These are phyloP conservation scores for Drosophila hydei DNA, from an alignment of 1,140 invertebrate genomes.

Conservation along the genomic window DNA sequence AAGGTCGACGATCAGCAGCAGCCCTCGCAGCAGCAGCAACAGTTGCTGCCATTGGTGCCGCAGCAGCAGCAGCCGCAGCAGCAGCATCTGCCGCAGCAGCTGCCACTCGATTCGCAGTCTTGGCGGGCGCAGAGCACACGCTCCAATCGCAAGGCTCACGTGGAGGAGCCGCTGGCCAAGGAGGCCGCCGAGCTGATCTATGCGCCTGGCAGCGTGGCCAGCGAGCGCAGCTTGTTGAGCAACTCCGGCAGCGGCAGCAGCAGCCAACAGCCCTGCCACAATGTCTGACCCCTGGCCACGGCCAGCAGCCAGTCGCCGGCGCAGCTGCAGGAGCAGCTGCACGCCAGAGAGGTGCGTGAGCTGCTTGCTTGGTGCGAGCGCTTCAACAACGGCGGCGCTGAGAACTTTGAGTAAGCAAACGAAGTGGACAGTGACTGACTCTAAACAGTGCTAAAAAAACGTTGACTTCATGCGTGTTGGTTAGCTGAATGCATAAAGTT, in stretches of 20 bases:
- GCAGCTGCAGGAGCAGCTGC: conserved; percentile 64
- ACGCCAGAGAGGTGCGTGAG: conserved; percentile 74
- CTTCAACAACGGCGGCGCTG: conserved; percentile 74
- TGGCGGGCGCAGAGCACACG: conserved; percentile 67
- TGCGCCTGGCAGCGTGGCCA: conserved; percentile 81
- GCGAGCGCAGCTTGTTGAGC: conserved; percentile 75
- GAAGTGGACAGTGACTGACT: conserved; percentile 1
- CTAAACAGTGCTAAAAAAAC: neutral
- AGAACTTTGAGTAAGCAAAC: conserved; percentile 68
- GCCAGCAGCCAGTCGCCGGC: conserved; percentile 1
- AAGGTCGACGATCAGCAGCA: conserved; percentile 77
- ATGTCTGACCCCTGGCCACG: conserved; percentile 68
- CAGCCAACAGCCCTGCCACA: conserved; percentile 66
- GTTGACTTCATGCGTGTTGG: conserved; percentile 8
- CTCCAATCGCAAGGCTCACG: conserved; percentile 47
- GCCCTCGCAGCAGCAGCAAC: conserved; percentile 62
- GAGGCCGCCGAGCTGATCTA: conserved; percentile 78
- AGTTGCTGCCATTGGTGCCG: conserved; percentile 41
- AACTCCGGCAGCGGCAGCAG: conserved; percentile 77
- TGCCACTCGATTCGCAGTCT: conserved; percentile 55
- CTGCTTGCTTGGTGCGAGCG: conserved; percentile 78
- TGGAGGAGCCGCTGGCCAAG: conserved; percentile 49
- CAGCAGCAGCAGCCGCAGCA: conserved; percentile 18
- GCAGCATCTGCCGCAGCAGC: conserved; percentile 23
- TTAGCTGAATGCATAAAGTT: neutral